Conservation (phyloP, 2,797 vertebrate species). For the Myotis findleyi region DNA sequence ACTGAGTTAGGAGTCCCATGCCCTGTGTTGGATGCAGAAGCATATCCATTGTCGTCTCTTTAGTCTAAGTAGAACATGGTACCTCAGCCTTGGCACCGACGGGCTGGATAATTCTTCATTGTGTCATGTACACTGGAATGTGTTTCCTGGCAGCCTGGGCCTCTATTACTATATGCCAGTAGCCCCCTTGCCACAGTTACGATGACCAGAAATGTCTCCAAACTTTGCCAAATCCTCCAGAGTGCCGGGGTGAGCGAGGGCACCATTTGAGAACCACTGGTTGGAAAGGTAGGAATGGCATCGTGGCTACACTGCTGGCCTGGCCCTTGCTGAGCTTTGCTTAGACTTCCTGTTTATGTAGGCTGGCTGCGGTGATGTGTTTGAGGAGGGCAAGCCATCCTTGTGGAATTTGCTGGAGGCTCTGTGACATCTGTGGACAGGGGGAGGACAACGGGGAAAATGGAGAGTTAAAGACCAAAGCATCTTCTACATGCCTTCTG, state of each 20-base stretch:
- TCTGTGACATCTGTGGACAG: neutral
- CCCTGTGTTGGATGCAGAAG: neutral
- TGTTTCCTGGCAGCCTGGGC: neutral
- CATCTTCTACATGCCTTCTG: neutral
- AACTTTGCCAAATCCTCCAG: neutral
- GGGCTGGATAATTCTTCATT: neutral
- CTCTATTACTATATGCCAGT: neutral
- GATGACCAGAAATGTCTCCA: neutral
- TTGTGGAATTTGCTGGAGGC: neutral
- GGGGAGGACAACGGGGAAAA: neutral
- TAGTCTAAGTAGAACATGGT: neutral
- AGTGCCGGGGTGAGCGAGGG: too few species aligned
- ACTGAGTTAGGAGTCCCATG: neutral
- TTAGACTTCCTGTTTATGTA: neutral
- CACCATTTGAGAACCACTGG: neutral
- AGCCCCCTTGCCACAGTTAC: neutral
- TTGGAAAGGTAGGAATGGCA: neutral
- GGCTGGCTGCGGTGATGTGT: neutral
- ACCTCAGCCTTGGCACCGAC: neutral
- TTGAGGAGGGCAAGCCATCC: neutral
- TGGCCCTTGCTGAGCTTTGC: neutral
- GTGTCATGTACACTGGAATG: too few species aligned
- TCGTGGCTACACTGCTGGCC: neutral
- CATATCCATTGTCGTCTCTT: neutral
- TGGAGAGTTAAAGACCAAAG: neutral